Evolutionary conservation across 2,888 invertebrate genomes (phyloP).

Genomic region (Zygothrica quintamaculata): DNA sequence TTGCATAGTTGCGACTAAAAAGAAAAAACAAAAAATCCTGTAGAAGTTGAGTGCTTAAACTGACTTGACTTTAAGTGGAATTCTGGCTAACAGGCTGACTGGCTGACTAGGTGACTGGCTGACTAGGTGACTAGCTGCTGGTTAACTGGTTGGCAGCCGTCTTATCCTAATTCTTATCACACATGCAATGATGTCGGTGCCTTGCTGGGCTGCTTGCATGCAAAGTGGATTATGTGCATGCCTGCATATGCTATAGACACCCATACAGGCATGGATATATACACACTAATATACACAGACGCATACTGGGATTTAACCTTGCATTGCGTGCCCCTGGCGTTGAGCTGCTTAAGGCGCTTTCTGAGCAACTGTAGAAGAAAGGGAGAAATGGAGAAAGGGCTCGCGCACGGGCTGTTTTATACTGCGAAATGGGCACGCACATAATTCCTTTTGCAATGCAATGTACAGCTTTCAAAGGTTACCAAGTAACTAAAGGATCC

Average conservation of each 20-base stretch:
- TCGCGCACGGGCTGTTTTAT: constrained; percentile 26
- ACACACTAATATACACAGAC: background rate
- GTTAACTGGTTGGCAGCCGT: constrained; percentile 10
- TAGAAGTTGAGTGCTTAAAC: constrained; percentile 44
- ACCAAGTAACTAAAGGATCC: constrained; percentile 12
- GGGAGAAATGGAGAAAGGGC: background rate
- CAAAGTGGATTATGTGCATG: constrained; percentile 75
- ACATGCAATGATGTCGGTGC: constrained; percentile 55
- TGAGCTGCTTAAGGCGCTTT: too few species aligned
- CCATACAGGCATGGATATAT: background rate
- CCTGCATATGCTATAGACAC: constrained; percentile 43
- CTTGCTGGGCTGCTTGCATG: constrained; percentile 58
- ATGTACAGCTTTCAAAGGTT: constrained; percentile 33
- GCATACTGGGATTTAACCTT: constrained; percentile 33
- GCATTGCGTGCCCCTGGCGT: constrained; percentile 32
- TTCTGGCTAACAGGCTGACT: constrained; percentile 31
- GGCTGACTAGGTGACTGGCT: constrained; percentile 26
- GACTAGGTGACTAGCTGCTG: constrained; percentile 4
- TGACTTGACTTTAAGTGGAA: constrained; percentile 48
- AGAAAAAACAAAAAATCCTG: background rate
- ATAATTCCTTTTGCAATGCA: constrained; percentile 60
- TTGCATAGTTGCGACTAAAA: constrained; percentile 35
- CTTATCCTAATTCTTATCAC: constrained; percentile 66
- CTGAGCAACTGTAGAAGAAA: background rate
- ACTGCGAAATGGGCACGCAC: constrained; percentile 68